Evolutionary conservation across 2,888 invertebrate genomes (phyloP), one percentile per base, ranked within the genome.

Genomic region (Poecilobothrus nobilitatus): DNA sequence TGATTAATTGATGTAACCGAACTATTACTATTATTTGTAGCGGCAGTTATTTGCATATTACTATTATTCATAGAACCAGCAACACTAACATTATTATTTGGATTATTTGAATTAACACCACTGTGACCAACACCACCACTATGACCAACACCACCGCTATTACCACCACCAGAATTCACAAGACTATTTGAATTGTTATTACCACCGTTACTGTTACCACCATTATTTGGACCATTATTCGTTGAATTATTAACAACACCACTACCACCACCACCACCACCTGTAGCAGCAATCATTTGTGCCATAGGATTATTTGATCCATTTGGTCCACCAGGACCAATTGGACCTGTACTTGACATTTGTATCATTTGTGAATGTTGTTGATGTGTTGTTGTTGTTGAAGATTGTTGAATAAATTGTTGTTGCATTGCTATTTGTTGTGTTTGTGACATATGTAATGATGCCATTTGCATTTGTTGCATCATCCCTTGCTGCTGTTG

Each of bases 401-500:
- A 75, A 18, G 77, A 75, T 73, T 77, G 77, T 69, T 80, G 80
- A 69, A 80, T 80, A 69, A 80, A 80, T 74, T 81, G 81, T 70
- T 81, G 78, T 70, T 79, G 85, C 79, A 88, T 84, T 22, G 87
- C 85, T 79, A 88, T 84, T 74, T 87, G 86, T 76, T 89, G 89
- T 7, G 86, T 86, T 79, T 89, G 89, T 74, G 85, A 86, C 88
- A 90, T 88, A 77, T 89, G 89, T 76, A 90, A 86, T 74, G 86
- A 88, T 72, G 86, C 83, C 84, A 87, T 86, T 84, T 87, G 84
- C 74, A 83, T 81, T 71, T 81, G 81, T 64, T 78, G 75, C 76
- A 78, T 76, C 75, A 78, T 75, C 21, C 71, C 76, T 73, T 79
- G 74, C 69, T 74, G 71, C 71, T 74, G 73, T 67, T 73, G 74